Evolutionary conservation across 2,888 invertebrate genomes (phyloP), one percentile per base, ranked within the genome.

Genomic region (Cabera pusaria): DNA sequence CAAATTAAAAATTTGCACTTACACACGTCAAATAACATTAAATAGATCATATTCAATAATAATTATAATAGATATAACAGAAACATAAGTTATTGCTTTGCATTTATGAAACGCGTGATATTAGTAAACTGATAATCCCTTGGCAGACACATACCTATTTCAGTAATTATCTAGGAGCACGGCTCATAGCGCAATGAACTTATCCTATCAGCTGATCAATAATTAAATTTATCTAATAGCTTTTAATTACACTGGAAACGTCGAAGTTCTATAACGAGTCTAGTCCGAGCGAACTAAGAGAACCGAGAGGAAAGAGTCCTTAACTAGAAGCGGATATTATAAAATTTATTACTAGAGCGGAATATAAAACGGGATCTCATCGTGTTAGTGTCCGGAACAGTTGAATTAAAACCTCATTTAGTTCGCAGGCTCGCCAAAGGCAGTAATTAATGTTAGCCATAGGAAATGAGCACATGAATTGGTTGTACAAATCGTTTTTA

Each of bases 311-410:
- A 41, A 41, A 27, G 26, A 41, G 25, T 41, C 32, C 48, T 49
- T 57, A 61, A 55, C 54, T 42, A 52, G 53, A 35, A 44, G 40
- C 59, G 63, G 70, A 63, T 63, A 65, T 66, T 65, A 56, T 50
- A 34, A 54, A 64, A 66, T 64, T 66, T 58, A 67, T 60, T 54
- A 56, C 47, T 46, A 44, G 41, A 44, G 37, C 49, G 18, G 56
- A 55, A 59, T 65, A 64, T 67, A 57, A 54, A 64, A 61, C 49
- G 50, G 44, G 44, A 44, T 47, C 56, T 61, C 55, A 64, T 57
- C 49, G 55, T 44, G 39, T 42, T 35, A 48, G 55, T 54, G 52
- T 57, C 53, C 39, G 38, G 37, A 44, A 39, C 37, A 36, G 38
- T 46, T 40, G 38, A 49, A 42, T 50, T 42, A 46, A 44, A 37